These are phyloP conservation scores for Parazoanthus atlanticus DNA, from an alignment of 92 coral and sea anemone genomes.

Conservation along the genomic window DNA sequence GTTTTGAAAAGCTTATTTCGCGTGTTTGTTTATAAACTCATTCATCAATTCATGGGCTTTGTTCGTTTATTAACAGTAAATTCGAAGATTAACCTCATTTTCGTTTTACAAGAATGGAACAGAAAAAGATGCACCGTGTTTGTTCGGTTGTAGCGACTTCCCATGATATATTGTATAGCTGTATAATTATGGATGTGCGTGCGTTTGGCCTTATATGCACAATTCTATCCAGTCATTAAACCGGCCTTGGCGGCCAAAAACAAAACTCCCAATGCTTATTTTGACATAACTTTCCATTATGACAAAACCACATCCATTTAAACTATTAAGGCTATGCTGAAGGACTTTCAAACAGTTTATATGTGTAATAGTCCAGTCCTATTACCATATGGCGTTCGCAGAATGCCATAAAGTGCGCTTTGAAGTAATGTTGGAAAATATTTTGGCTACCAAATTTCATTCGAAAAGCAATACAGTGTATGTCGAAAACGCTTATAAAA, in stretches of 20 bases:
- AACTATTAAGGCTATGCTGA: background rate
- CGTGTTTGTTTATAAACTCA: background rate
- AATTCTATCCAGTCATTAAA: background rate
- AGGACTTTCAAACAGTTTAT: too few species aligned
- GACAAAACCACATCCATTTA: slow-evolving; percentile 2
- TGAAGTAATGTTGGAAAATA: background rate
- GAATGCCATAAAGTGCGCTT: too few species aligned
- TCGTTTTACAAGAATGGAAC: background rate
- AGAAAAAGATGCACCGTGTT: background rate
- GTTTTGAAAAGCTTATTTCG: background rate
- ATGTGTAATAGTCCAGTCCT: too few species aligned
- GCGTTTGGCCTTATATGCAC: background rate
- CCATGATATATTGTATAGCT: background rate
- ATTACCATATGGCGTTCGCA: background rate
- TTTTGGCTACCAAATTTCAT: background rate
- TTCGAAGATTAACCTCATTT: background rate
- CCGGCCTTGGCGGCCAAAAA: too few species aligned
- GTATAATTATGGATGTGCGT: background rate
- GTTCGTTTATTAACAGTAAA: background rate
- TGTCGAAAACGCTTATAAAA: background rate
- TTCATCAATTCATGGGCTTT: background rate
- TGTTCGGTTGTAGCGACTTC: background rate
- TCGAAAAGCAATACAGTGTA: too few species aligned
- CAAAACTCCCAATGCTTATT: too few species aligned
- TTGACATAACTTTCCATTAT: background rate